Conservation (phyloP, 1,140 invertebrate genomes). For the Conus betulinus region DNA sequence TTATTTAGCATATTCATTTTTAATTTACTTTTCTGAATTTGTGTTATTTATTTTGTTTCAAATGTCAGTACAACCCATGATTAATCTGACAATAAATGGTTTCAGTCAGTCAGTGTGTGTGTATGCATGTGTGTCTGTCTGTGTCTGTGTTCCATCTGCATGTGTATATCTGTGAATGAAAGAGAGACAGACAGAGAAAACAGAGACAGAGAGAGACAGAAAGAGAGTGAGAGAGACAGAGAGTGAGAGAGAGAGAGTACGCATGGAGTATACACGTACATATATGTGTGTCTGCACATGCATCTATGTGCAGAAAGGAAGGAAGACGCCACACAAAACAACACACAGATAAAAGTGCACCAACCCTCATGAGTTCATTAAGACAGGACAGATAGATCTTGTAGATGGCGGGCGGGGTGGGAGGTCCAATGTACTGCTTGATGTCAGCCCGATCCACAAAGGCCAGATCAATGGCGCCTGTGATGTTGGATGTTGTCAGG, state of each 20-base stretch:
- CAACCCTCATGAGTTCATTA: constrained; percentile 86
- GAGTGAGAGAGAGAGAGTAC: background rate
- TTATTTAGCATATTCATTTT: no score
- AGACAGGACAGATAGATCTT: constrained; percentile 88
- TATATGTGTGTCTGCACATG: no score
- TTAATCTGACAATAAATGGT: no score
- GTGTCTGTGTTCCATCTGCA: background rate
- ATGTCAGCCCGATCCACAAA: constrained; percentile 98
- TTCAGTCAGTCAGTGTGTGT: no score
- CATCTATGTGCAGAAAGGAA: no score
- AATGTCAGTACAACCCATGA: no score
- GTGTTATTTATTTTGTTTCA: no score
- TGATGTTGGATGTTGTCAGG: constrained; percentile 93
- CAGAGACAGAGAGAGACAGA: background rate
- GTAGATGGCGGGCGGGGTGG: constrained; percentile 86
- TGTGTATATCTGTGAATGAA: background rate
- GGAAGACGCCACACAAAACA: background rate
- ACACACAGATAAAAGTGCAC: background rate
- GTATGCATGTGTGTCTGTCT: background rate
- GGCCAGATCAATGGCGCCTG: constrained; percentile 93
- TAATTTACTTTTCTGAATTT: no score
- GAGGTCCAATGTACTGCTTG: constrained; percentile 89
- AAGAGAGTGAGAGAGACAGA: background rate
- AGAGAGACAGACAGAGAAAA: background rate
- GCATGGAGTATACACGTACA: background rate